Percentiles rank a stretch among this genome's conserved stretches.
Evolutionary conservation across 35 echinoderm and acorn worm species (phyloP).

Genomic region (Diadema setosum): DNA sequence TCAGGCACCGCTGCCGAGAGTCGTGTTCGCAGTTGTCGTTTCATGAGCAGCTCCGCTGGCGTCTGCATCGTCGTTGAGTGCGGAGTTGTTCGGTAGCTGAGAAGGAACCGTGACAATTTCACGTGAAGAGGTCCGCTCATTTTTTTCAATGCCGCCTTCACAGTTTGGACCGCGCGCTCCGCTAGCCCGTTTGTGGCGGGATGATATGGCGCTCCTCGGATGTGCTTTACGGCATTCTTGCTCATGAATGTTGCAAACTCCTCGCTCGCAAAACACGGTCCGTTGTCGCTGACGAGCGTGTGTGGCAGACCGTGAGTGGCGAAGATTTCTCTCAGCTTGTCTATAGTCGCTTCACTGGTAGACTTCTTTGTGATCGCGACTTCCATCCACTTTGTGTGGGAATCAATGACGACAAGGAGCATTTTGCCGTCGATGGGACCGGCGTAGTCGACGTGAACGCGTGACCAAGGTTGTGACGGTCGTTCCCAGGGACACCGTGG

Average conservation of each 20-base stretch:
- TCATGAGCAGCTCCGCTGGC: not conserved
- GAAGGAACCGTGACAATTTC: too few relatives aligned
- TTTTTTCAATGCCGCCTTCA: too few relatives aligned
- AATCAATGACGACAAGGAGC: constrained; percentile 31
- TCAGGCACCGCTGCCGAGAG: not conserved
- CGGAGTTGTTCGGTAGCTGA: not conserved
- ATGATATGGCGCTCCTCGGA: too few relatives aligned
- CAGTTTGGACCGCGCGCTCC: too few relatives aligned
- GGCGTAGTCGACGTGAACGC: constrained; percentile 45
- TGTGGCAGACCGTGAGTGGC: too few relatives aligned
- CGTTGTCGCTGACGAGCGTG: not conserved
- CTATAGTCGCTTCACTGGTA: constrained; percentile 25
- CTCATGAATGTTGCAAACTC: not conserved
- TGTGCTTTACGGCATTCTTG: too few relatives aligned
- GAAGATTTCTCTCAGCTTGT: too few relatives aligned
- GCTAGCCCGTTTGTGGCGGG: too few relatives aligned
- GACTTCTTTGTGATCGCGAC: not conserved
- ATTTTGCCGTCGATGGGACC: not conserved
- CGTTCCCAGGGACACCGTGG: constrained; percentile 28
- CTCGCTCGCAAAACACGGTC: too few relatives aligned
- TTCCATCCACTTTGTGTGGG: constrained; percentile 51
- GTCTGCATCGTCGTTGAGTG: not conserved
- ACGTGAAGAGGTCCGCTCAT: too few relatives aligned
- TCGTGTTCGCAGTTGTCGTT: not conserved
- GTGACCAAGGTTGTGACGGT: constrained; percentile 35